Conservation (phyloP, 2,797 vertebrate genomes). For the Oreonectes daqikongensis region DNA sequence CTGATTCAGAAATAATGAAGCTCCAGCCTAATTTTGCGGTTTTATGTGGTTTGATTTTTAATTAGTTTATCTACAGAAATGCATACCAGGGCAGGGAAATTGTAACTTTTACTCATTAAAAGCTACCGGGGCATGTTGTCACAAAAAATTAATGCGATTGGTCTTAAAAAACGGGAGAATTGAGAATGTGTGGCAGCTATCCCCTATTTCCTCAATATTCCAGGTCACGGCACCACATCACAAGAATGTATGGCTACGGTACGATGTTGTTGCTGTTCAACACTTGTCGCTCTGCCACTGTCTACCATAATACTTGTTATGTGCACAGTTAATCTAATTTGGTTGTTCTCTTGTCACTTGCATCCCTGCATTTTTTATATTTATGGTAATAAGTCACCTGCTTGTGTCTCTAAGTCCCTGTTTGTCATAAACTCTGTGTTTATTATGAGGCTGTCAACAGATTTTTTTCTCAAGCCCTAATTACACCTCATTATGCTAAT, state of each 20-base stretch:
- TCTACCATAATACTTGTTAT: slow-evolving; percentile 21
- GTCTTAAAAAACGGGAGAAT: too few species aligned
- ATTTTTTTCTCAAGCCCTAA: slow-evolving; percentile 15
- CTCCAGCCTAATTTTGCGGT: not conserved
- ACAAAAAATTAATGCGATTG: not conserved
- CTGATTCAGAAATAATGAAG: slow-evolving; percentile 36
- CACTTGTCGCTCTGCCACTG: not conserved
- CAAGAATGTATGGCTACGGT: not conserved
- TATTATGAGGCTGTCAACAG: slow-evolving; percentile 27
- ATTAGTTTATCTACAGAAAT: not conserved
- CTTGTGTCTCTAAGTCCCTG: slow-evolving; percentile 23
- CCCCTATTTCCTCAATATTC: not conserved
- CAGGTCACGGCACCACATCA: not conserved
- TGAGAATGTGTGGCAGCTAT: too few species aligned
- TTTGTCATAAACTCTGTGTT: slow-evolving; percentile 39
- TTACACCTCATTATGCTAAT: slow-evolving; percentile 40
- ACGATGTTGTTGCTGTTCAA: not conserved
- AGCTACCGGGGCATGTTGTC: not conserved
- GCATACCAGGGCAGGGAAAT: not conserved
- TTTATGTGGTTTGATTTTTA: slow-evolving; percentile 29
- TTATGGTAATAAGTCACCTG: slow-evolving; percentile 44
- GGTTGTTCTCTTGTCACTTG: slow-evolving; percentile 29
- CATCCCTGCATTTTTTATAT: slow-evolving; percentile 26
- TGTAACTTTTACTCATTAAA: not conserved
- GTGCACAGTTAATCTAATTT: slow-evolving; percentile 12